Base-by-base conservation (phyloP, 2,888 invertebrate genomes). In the Ceriagrion tenellum region DNA sequence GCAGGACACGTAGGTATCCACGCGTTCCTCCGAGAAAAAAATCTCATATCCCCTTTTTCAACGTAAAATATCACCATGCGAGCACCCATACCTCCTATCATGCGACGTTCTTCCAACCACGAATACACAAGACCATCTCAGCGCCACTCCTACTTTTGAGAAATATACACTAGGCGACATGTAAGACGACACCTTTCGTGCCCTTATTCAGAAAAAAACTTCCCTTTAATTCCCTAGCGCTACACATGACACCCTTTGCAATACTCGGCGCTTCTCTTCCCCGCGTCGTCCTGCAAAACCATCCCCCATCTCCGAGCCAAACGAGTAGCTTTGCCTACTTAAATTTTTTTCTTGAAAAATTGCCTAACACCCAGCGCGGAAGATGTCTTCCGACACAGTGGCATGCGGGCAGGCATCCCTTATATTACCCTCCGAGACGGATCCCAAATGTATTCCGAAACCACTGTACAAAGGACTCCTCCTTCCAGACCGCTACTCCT, bases 361-460 rank as follows among this genome's bases (percentile, higher is more conserved):
- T 26, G 69, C 69, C 35, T 12, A 81, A 18, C 81, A 81, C 35
- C 81, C 35, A 0, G 23, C 18, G 30, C 18, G 35, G 81, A 35
- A 81, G n/a, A 81, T 18, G 26, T 81, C 35, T 35, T 13, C 81
- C 35, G 81, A 13, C 30, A 35, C 26, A 81, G 35, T 16, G 81
- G 35, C 81, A 81, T 81, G 81, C 35, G 35, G 35, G 81, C 35
- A 16, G 81, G 35, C 81, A 35, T 35, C 35, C 81, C 26, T 81
- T 81, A 81, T 35, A 81, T 81, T 81, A 81, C 35, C 30, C 35
- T 81, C 81, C 16, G 81, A 81, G 81, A 81, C 16, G 10, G 81
- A 81, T 10, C 81, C 81, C 81, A 81, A 47, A 81, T 81, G 81
- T 35, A 81, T 81, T 81, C 81, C 30, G 35, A 81, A 35, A 81